phyloP scores from a whole-genome alignment of 2,113 vertebrate genomes.

The Tringa solitaria region DNA sequence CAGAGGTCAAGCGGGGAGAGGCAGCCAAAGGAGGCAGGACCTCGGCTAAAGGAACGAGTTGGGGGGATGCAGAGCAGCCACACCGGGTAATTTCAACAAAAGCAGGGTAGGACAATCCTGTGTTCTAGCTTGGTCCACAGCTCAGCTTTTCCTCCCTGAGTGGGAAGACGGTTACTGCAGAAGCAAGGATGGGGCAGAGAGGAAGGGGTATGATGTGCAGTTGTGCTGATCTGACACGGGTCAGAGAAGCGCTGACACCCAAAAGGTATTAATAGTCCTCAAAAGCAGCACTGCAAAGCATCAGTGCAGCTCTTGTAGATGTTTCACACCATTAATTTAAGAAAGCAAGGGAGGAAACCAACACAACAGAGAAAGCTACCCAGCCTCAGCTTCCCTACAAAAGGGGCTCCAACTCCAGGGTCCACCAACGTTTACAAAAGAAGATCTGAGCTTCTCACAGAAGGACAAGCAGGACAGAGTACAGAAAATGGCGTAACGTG shows the following conservation, averaged over 20 bases:
- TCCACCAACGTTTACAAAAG: background rate
- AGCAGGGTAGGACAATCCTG: background rate
- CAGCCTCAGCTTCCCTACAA: background rate
- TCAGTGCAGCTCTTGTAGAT: background rate
- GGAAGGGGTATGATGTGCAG: background rate
- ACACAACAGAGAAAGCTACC: background rate
- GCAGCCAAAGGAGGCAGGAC: background rate
- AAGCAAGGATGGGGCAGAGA: background rate
- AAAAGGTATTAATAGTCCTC: background rate
- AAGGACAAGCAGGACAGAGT: background rate
- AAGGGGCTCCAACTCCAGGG: background rate
- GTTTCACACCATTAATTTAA: background rate
- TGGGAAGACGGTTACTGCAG: accelerated
- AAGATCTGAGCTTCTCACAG: background rate
- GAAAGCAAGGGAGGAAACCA: background rate
- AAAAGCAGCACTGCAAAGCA: background rate
- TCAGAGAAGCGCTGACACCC: background rate
- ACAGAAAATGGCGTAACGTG: background rate
- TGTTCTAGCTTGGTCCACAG: background rate
- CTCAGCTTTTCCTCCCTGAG: background rate
- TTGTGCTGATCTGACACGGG: background rate
- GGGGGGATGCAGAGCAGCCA: background rate
- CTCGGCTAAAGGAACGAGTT: background rate
- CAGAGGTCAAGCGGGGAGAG: background rate
- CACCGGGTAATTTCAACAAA: background rate